Conservation (phyloP, 2,113 vertebrate species). For the Pygoscelis adeliae region DNA sequence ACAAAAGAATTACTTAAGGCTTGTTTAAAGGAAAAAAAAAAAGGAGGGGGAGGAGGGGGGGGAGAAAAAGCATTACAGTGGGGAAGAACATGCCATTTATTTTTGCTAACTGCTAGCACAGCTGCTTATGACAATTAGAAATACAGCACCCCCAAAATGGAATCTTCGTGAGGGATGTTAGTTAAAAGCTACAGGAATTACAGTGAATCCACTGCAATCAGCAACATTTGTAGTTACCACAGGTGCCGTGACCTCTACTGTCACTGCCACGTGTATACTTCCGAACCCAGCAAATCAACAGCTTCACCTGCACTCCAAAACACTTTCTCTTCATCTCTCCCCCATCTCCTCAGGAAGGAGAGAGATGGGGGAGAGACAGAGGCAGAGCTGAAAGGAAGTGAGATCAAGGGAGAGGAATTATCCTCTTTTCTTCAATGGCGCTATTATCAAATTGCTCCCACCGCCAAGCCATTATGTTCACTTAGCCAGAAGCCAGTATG, state of each 20-base stretch:
- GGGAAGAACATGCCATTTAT: neutral
- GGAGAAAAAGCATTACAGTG: neutral
- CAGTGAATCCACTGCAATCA: neutral
- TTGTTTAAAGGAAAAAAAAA: neutral
- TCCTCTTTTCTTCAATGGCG: neutral
- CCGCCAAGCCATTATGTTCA: neutral
- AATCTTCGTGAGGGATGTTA: neutral
- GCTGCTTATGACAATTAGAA: neutral
- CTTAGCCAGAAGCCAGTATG: neutral
- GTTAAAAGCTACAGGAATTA: neutral
- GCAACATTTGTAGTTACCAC: neutral
- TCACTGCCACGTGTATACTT: rapidly evolving
- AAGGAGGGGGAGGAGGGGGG: no score
- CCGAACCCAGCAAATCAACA: neutral
- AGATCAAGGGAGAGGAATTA: neutral
- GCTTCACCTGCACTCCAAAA: neutral
- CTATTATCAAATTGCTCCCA: neutral
- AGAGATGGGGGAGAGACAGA: no score
- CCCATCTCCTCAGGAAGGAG: neutral
- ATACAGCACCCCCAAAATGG: neutral
- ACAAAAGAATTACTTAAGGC: neutral
- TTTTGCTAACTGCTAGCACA: neutral
- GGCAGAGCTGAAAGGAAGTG: neutral
- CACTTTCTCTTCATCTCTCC: neutral
- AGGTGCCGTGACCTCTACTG: neutral